Percentiles rank a stretch among this genome's conserved stretches.
Conservation (phyloP, 2,113 vertebrate species). For the Clupea harengus region DNA sequence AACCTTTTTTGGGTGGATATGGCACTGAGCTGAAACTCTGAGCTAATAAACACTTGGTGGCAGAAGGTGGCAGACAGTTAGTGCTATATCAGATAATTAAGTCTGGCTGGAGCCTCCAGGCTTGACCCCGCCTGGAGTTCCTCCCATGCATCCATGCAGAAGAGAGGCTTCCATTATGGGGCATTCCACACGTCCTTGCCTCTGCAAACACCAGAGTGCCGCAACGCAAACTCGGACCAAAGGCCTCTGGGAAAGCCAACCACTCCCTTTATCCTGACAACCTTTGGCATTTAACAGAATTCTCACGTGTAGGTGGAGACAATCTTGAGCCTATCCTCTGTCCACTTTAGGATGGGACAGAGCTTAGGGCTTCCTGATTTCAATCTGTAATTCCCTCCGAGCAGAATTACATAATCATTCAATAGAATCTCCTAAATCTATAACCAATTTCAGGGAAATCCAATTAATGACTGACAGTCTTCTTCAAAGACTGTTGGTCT, state of each 20-base stretch:
- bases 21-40: not conserved
- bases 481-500: not conserved
- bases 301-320: not conserved
- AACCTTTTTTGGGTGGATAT: not conserved
- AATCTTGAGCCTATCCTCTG: not conserved
- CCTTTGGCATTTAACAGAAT: not conserved
- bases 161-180: conserved; percentile 29
- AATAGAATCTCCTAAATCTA: not conserved
- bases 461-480: not conserved
- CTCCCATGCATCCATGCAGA: conserved; percentile 36
- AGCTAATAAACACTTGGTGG: conserved; percentile 1
- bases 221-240: not conserved
- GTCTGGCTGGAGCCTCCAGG: not conserved
- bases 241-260: not conserved
- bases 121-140: not conserved
- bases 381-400: not conserved
- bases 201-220: conserved; percentile 23
- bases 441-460: not conserved
- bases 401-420: not conserved
- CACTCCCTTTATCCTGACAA: not conserved
- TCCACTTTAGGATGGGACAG: not conserved
- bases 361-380: not conserved
- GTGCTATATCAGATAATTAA: not conserved
- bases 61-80: not conserved
- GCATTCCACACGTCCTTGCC: conserved; percentile 32